Evolutionary conservation across 2,888 invertebrate species (phyloP).

Genomic region (Lasioglossum figueresi): DNA sequence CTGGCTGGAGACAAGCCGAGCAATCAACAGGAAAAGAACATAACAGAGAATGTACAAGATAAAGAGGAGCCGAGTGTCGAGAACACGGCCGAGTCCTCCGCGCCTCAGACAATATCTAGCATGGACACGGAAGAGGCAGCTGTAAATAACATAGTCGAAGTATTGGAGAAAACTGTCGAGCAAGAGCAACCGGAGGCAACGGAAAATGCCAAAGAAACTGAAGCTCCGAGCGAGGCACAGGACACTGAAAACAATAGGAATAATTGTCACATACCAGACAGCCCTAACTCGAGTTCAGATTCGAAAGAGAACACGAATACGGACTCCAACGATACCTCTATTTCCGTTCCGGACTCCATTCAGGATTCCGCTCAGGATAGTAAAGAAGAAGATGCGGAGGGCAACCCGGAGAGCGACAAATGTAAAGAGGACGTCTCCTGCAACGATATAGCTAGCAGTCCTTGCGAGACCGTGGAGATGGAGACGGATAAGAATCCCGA

Average conservation of each 20-base stretch:
- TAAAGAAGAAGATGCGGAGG: constrained; percentile 12
- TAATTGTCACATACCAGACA: constrained; percentile 17
- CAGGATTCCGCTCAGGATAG: constrained; percentile 13
- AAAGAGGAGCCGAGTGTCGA: not conserved
- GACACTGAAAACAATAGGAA: constrained; percentile 14
- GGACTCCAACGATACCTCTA: constrained; percentile 16
- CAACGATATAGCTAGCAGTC: not conserved
- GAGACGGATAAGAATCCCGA: constrained; percentile 39
- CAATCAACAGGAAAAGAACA: not conserved
- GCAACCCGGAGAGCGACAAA: constrained; percentile 9
- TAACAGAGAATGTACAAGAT: not conserved
- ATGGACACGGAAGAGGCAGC: not conserved
- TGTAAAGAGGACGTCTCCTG: constrained; percentile 8
- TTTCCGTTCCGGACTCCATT: constrained; percentile 11
- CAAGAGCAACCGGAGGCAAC: not conserved
- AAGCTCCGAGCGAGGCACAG: constrained; percentile 21
- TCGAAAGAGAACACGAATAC: constrained; percentile 34
- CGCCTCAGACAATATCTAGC: not conserved
- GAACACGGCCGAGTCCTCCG: not conserved
- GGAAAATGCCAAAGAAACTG: constrained; percentile 28
- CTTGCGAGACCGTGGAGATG: not conserved
- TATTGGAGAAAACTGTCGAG: not conserved
- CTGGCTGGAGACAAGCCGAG: constrained; percentile 65
- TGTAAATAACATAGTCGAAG: not conserved
- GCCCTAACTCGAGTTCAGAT: constrained; percentile 36